phyloP scores from a whole-genome alignment of 2,113 vertebrate genomes.

The Rhombomys opimus region DNA sequence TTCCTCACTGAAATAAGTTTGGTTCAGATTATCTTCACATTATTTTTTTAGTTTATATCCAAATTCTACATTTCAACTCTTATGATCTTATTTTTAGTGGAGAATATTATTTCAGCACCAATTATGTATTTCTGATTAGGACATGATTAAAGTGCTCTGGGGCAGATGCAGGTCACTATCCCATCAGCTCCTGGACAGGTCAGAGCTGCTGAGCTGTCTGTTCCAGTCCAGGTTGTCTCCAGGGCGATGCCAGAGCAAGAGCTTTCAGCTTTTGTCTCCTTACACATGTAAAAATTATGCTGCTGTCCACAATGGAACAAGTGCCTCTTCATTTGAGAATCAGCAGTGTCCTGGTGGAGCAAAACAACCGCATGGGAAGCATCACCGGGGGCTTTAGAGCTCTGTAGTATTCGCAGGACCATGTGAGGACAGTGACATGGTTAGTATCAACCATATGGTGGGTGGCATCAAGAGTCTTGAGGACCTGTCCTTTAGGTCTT shows the following conservation, averaged over 20 bases:
- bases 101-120: neutral
- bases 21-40: neutral
- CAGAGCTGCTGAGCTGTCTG: neutral
- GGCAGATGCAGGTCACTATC: neutral
- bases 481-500: neutral
- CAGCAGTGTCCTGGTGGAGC: neutral
- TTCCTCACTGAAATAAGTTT: neutral
- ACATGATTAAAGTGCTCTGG: neutral
- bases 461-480: neutral
- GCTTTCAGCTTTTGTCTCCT: neutral
- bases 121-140: neutral
- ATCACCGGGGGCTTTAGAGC: neutral
- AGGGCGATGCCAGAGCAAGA: neutral
- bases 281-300: too few species aligned
- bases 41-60: neutral
- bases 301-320: neutral
- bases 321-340: neutral
- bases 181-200: neutral
- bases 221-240: neutral
- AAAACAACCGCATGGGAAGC: neutral
- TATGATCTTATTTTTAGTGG: neutral
- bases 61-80: constrained; percentile 5
- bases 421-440: too few species aligned
- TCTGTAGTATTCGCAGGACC: neutral
- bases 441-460: neutral